These are phyloP conservation scores for Habropoda laboriosa DNA, from an alignment of 1,140 invertebrate species.

Conservation along the genomic window DNA sequence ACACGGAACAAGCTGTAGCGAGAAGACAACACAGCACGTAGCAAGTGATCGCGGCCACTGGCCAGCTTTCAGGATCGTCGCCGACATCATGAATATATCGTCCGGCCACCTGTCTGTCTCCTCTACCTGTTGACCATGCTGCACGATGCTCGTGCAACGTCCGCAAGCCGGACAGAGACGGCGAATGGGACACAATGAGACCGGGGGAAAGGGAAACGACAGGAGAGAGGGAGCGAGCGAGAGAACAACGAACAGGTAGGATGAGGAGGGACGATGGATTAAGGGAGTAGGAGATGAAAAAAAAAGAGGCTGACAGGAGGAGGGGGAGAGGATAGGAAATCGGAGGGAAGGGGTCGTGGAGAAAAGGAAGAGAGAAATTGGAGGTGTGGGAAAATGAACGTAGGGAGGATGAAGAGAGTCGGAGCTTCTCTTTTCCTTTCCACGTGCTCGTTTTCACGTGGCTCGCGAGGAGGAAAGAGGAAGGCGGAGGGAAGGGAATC, in stretches of 20 bases:
- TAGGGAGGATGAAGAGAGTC: constrained; percentile 20
- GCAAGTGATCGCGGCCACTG: constrained; percentile 69
- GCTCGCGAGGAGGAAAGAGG: neutral
- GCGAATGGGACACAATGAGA: constrained; percentile 39
- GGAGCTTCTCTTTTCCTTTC: constrained; percentile 55
- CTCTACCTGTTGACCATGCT: constrained; percentile 71
- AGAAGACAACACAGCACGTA: constrained; percentile 16
- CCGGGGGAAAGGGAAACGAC: neutral
- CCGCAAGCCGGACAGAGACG: constrained; percentile 39
- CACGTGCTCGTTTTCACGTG: constrained; percentile 60
- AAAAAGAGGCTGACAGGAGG: neutral
- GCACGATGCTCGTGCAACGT: constrained; percentile 35
- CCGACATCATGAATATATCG: constrained; percentile 72
- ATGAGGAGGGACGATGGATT: constrained; percentile 3
- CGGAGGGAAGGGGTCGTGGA: constrained; percentile 9
- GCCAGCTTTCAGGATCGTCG: constrained; percentile 67
- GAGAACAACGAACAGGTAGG: neutral
- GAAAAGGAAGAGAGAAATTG: neutral
- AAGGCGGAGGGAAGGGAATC: neutral
- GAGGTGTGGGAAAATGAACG: neutral
- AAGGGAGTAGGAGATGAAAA: constrained; percentile 34
- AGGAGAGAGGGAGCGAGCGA: neutral
- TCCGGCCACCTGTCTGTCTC: constrained; percentile 73
- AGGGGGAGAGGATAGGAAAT: constrained; percentile 6
- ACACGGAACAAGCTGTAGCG: too few relatives aligned